Percentiles rank a stretch among this genome's conserved stretches.
Evolutionary conservation across 2,888 invertebrate species (phyloP).

Genomic region (Acrocera orbiculus): DNA sequence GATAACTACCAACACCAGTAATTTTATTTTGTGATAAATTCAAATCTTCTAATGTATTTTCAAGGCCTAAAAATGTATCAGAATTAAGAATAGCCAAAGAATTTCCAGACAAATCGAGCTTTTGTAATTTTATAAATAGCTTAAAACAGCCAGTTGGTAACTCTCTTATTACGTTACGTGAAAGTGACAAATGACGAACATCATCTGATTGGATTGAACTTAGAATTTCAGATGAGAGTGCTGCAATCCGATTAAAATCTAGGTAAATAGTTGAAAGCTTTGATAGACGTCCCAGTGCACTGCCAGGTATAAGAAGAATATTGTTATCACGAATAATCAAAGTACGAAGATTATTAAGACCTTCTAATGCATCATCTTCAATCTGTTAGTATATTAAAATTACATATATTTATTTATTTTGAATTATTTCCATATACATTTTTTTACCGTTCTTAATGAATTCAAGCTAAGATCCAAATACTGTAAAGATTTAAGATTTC

Average conservation of each 20-base stretch:
- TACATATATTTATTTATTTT: no score
- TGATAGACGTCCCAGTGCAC: slow-evolving; percentile 63
- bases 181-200: slow-evolving; percentile 53
- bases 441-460: slow-evolving; percentile 66
- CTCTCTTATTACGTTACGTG: slow-evolving; percentile 73
- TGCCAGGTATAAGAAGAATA: slow-evolving; percentile 66
- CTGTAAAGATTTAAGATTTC: slow-evolving; percentile 49
- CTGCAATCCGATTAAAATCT: slow-evolving; percentile 75
- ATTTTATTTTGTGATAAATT: slow-evolving; percentile 59
- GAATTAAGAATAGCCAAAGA: slow-evolving; percentile 51
- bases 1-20: slow-evolving; percentile 44
- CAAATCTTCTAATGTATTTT: slow-evolving; percentile 50
- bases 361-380: slow-evolving; percentile 76
- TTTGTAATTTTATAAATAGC: slow-evolving; percentile 50
- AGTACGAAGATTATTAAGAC: slow-evolving; percentile 55
- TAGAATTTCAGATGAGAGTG: slow-evolving; percentile 61
- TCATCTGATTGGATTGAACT: slow-evolving; percentile 49
- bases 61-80: slow-evolving; percentile 59
- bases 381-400: slow-evolving; percentile 41
- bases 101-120: slow-evolving; percentile 65
- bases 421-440: no score
- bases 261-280: slow-evolving; percentile 54
- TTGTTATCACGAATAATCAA: slow-evolving; percentile 74
- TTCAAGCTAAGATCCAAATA: slow-evolving; percentile 73
- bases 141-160: slow-evolving; percentile 64